phyloP scores from a whole-genome alignment of 1,140 invertebrate genomes.

The Zelostemma sp. region DNA sequence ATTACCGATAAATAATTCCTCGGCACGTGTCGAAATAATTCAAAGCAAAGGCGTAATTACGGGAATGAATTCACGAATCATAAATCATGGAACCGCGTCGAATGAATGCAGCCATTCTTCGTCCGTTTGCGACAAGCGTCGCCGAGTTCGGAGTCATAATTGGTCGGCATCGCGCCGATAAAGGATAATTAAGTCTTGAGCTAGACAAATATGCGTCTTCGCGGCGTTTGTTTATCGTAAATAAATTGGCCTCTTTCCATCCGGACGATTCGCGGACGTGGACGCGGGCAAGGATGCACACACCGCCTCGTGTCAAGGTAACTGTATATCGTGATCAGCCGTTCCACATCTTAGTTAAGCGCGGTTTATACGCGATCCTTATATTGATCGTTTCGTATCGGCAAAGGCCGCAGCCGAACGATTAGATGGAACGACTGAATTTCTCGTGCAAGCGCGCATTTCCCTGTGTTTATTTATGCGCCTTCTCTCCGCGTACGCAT shows the following conservation, averaged over 20 bases:
- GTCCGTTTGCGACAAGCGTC: too few relatives aligned
- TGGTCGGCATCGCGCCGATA: constrained; percentile 28
- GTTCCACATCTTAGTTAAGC: constrained; percentile 48
- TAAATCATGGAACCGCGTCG: too few relatives aligned
- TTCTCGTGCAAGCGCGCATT: constrained; percentile 21
- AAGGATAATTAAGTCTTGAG: constrained; percentile 34
- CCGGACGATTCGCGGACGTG: constrained; percentile 12
- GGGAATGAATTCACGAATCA: too few relatives aligned
- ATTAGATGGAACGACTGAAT: constrained; percentile 28
- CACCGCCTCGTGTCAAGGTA: constrained; percentile 39
- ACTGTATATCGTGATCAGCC: constrained; percentile 44
- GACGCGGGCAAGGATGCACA: constrained; percentile 29
- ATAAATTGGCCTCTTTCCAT: constrained; percentile 28
- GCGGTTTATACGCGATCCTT: constrained; percentile 41
- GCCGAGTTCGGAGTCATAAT: constrained; percentile 41
- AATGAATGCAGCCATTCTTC: too few relatives aligned
- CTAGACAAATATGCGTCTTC: constrained; percentile 9
- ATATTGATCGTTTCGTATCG: constrained; percentile 44
- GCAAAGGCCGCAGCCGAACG: constrained; percentile 10
- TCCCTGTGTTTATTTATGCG: constrained; percentile 31
- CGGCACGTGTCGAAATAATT: too few relatives aligned
- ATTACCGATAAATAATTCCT: too few relatives aligned
- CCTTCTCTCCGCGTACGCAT: constrained; percentile 7
- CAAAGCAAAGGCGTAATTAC: too few relatives aligned
- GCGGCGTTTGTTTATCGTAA: constrained; percentile 30